phyloP scores from a whole-genome alignment of 2,888 invertebrate species.

The Drosophila testacea region DNA sequence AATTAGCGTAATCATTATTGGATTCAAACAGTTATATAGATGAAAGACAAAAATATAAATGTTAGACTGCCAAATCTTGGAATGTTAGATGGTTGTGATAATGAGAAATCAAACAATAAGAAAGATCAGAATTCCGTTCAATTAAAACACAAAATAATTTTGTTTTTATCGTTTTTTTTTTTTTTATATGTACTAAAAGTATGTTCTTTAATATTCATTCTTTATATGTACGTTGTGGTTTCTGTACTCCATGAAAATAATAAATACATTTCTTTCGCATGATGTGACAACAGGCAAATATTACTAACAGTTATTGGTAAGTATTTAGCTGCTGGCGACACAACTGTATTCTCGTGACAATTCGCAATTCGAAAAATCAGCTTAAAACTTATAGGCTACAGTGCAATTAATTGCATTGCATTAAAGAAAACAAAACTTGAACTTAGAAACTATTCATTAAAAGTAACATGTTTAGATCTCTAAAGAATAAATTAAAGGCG shows the following conservation, averaged over 20 bases:
- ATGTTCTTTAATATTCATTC: slow-evolving; percentile 56
- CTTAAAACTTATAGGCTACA: slow-evolving; percentile 30
- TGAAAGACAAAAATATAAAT: neutral
- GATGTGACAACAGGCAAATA: slow-evolving; percentile 25
- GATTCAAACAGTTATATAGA: neutral
- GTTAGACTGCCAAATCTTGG: slow-evolving; percentile 1
- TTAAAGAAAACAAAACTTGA: slow-evolving; percentile 42
- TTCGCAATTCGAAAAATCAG: slow-evolving; percentile 31
- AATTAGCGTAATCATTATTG: slow-evolving; percentile 16
- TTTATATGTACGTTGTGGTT: slow-evolving; percentile 30
- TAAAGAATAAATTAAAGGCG: slow-evolving; percentile 70
- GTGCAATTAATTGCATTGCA: slow-evolving; percentile 11
- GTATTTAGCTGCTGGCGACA: slow-evolving; percentile 29
- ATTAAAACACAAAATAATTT: slow-evolving; percentile 69
- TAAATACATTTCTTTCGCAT: slow-evolving; percentile 41
- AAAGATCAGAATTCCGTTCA: slow-evolving; percentile 30
- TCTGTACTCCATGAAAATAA: slow-evolving; percentile 58
- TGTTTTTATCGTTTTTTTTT: slow-evolving; percentile 45
- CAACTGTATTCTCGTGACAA: slow-evolving; percentile 20
- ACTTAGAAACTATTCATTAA: slow-evolving; percentile 49
- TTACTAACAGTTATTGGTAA: slow-evolving; percentile 44
- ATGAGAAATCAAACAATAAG: slow-evolving; percentile 5
- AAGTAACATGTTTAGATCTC: slow-evolving; percentile 53
- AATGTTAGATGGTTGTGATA: slow-evolving; percentile 10
- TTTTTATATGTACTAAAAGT: slow-evolving; percentile 57